Evolutionary conservation across 92 coral and sea anemone genomes (phyloP).

Genomic region (Epizoanthus fatuus): DNA sequence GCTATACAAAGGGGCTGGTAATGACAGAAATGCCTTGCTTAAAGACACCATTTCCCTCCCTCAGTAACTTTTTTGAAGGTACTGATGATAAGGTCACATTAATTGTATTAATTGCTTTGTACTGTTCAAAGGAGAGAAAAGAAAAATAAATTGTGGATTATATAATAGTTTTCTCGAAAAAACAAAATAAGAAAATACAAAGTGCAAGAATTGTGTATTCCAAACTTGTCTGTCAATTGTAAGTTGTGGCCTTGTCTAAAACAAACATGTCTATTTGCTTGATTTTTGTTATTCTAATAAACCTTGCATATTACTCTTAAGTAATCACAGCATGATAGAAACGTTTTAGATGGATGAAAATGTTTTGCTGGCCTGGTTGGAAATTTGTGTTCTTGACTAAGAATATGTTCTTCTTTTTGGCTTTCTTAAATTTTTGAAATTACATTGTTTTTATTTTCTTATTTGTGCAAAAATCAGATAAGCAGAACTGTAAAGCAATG

Average conservation of each 20-base stretch:
- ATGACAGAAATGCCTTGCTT: constrained; percentile 33
- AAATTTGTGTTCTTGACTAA: constrained; percentile 29
- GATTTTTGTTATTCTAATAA: constrained; percentile 25
- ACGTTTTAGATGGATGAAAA: constrained; percentile 20
- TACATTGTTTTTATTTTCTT: constrained; percentile 25
- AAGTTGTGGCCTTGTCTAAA: constrained; percentile 30
- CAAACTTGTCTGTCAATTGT: constrained; percentile 37
- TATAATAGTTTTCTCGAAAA: constrained; percentile 36
- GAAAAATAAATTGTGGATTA: no score
- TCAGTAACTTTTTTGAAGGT: constrained; percentile 6
- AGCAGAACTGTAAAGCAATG: constrained; percentile 11
- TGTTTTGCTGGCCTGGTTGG: constrained; percentile 33
- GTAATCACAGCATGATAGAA: constrained; percentile 30
- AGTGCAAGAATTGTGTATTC: constrained; percentile 36
- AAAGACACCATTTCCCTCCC: neutral
- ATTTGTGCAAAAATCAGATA: constrained; percentile 26
- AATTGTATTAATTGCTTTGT: constrained; percentile 25
- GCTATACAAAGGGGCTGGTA: constrained; percentile 34
- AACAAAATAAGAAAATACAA: constrained; percentile 23
- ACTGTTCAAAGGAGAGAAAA: constrained; percentile 27
- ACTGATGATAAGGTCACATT: constrained; percentile 23
- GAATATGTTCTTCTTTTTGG: constrained; percentile 9
- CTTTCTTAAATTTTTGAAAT: constrained; percentile 32
- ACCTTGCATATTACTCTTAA: constrained; percentile 18
- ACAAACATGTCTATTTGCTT: constrained; percentile 31